Percentiles rank a stretch among this genome's conserved stretches.
phyloP scores from a whole-genome alignment of 2,888 invertebrate species.

The Shargacucullia verbasci region DNA sequence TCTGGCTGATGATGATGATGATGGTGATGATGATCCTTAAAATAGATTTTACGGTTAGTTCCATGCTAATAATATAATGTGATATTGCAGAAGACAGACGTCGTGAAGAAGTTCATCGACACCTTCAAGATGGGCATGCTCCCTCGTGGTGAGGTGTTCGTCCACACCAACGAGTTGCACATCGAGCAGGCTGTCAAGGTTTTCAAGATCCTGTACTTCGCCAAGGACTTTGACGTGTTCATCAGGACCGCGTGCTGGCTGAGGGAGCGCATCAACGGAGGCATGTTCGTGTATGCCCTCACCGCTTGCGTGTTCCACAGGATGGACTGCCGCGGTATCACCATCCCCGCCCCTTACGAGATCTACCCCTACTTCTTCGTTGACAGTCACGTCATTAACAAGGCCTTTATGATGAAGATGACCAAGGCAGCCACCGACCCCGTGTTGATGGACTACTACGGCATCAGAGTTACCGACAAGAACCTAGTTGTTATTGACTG shows the following conservation, averaged over 20 bases:
- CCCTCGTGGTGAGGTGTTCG: constrained; percentile 89
- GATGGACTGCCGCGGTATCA: constrained; percentile 90
- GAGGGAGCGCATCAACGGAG: constrained; percentile 92
- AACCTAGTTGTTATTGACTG: constrained; percentile 91
- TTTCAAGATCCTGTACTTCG: constrained; percentile 90
- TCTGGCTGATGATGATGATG: too few species aligned
- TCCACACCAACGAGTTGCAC: constrained; percentile 89
- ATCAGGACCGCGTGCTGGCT: constrained; percentile 91
- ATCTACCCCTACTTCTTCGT: constrained; percentile 94
- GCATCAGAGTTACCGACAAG: constrained; percentile 85
- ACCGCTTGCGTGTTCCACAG: constrained; percentile 92
- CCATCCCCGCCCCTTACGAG: constrained; percentile 93
- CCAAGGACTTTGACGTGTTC: constrained; percentile 92
- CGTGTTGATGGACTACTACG: constrained; percentile 85
- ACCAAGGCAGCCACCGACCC: constrained; percentile 89
- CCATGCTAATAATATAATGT: not conserved
- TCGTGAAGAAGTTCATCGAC: constrained; percentile 88
- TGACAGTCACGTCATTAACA: constrained; percentile 91
- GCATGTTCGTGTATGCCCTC: constrained; percentile 92
- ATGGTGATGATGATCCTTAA: too few species aligned
- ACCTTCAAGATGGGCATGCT: constrained; percentile 89
- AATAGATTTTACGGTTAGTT: too few species aligned
- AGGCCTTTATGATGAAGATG: constrained; percentile 91
- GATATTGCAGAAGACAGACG: constrained; percentile 84
- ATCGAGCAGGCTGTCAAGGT: constrained; percentile 90